A percentile compares a stretch with the other conserved stretches of the same genome.
Evolutionary conservation across 2,797 vertebrate genomes (phyloP).

Genomic region (Squalus acanthias): DNA sequence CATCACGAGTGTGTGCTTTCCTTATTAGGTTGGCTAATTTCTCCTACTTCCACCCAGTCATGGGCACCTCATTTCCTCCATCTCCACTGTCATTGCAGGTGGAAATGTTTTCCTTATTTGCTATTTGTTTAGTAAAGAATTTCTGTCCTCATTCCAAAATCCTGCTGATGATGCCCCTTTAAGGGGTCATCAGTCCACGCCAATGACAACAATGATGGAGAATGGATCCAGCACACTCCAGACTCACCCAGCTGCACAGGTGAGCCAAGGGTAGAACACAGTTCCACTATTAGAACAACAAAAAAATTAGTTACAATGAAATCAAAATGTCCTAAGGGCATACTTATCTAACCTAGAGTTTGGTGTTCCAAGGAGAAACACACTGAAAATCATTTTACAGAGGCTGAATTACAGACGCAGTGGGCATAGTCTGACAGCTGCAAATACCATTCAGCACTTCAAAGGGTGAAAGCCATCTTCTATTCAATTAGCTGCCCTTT

Average conservation of each 20-base stretch:
- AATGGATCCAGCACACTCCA: background rate
- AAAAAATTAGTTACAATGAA: background rate
- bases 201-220: slow-evolving; percentile 16
- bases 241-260: background rate
- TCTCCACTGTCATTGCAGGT: background rate
- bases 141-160: slow-evolving; percentile 3
- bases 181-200: background rate
- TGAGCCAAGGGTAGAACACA: background rate
- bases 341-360: slow-evolving; percentile 4
- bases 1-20: background rate
- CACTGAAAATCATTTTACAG: slow-evolving; percentile 15
- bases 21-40: background rate
- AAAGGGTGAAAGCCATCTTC: background rate
- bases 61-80: background rate
- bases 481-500: slow-evolving; percentile 34
- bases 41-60: background rate
- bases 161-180: background rate
- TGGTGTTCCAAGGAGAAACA: slow-evolving; percentile 21
- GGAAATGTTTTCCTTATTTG: background rate
- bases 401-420: slow-evolving; percentile 16
- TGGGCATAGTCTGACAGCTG: slow-evolving; percentile 3
- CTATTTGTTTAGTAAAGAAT: background rate
- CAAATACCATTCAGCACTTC: slow-evolving; percentile 29
- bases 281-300: background rate
- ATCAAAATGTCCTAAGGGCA: background rate